Conservation (phyloP, 2,888 invertebrate genomes). For the Frankliniella intonsa region DNA sequence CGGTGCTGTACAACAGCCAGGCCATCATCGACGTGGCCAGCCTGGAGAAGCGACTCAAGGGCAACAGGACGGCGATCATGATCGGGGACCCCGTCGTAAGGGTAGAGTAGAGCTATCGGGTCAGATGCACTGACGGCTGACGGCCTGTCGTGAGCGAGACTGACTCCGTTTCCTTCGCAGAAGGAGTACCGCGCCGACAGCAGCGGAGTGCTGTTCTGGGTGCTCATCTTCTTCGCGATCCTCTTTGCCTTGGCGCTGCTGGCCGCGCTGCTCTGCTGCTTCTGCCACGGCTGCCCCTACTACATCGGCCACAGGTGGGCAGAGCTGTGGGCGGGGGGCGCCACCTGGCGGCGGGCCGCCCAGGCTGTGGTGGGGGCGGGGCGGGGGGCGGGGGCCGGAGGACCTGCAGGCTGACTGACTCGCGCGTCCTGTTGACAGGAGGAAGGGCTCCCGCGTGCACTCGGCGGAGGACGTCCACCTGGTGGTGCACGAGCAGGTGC, state of each 20-base stretch:
- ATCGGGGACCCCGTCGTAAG: not conserved
- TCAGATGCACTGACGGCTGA: not conserved
- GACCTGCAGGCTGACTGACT: not conserved
- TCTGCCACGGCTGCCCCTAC: constrained; percentile 79
- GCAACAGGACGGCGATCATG: constrained; percentile 32
- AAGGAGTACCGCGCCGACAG: constrained; percentile 68
- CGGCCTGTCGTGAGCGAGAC: not conserved
- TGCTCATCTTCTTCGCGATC: constrained; percentile 69
- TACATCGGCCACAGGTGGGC: constrained; percentile 49
- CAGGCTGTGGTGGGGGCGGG: not conserved
- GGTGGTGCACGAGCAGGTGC: constrained; percentile 66
- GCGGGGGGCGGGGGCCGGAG: too few species aligned
- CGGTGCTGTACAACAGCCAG: constrained; percentile 59
- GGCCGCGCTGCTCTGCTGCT: constrained; percentile 72
- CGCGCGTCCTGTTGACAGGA: constrained; percentile 51
- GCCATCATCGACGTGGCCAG: constrained; percentile 32
- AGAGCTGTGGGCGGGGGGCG: not conserved
- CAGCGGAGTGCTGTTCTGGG: constrained; percentile 63
- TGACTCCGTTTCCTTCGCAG: constrained; percentile 49
- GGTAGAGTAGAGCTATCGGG: not conserved
- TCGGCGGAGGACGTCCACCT: constrained; percentile 58
- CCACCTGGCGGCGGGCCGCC: not conserved
- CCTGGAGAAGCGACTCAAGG: constrained; percentile 29
- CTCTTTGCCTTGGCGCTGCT: constrained; percentile 67
- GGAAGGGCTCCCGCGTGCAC: constrained; percentile 48